Percentiles rank a stretch among this genome's conserved stretches.
Evolutionary conservation across 2,113 vertebrate genomes (phyloP).

Genomic region (Ginglymostoma cirratum): DNA sequence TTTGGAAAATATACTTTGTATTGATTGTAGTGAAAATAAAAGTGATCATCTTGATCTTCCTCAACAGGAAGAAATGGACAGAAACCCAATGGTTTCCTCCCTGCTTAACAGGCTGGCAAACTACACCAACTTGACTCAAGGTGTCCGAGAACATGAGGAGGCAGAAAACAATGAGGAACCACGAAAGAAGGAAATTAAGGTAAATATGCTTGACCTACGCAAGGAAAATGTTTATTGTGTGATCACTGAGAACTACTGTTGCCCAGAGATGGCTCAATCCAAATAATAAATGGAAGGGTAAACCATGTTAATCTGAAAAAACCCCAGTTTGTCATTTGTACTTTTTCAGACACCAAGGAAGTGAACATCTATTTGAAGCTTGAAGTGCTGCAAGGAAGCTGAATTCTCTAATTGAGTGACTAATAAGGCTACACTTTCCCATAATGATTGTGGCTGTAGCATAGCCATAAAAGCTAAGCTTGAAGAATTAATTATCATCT

Average conservation of each 20-base stretch:
- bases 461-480: not conserved
- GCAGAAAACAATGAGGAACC: conserved; percentile 73
- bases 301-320: not conserved
- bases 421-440: conserved; percentile 6
- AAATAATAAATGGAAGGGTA: not conserved
- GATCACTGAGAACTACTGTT: not conserved
- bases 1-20: not conserved
- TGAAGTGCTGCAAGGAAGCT: not conserved
- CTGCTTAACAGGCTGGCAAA: conserved; percentile 90
- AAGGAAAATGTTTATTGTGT: not conserved
- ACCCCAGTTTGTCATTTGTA: not conserved
- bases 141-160: conserved; percentile 88
- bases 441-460: not conserved
- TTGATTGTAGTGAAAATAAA: not conserved
- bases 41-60: conserved; percentile 26
- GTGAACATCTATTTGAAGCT: not conserved
- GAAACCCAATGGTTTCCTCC: conserved; percentile 95
- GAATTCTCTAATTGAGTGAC: not conserved
- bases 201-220: conserved; percentile 40
- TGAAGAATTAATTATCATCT: not conserved
- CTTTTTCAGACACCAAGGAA: not conserved
- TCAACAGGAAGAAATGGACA: conserved; percentile 94
- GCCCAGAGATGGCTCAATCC: not conserved
- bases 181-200: conserved; percentile 66
- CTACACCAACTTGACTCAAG: conserved; percentile 93